phyloP scores from a whole-genome alignment of 2,113 vertebrate genomes.

The Salvelinus sp. region DNA sequence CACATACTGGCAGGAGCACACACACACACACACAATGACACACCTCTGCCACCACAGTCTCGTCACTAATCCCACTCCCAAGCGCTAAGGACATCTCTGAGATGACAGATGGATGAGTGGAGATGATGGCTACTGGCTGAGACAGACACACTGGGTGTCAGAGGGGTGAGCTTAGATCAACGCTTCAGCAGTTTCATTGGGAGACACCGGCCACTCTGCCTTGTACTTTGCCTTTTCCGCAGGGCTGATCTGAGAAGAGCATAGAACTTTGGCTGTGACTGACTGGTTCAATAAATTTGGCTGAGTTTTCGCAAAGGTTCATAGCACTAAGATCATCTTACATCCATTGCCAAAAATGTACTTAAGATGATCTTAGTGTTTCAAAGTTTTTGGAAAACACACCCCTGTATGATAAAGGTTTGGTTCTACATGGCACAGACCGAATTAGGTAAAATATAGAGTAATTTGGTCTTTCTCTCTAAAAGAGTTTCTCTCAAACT shows the following conservation, averaged over 20 bases:
- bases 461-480: too few species aligned
- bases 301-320: too few species aligned
- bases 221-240: neutral
- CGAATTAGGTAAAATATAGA: too few species aligned
- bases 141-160: constrained; percentile 37
- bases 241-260: neutral
- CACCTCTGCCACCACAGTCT: constrained; percentile 1
- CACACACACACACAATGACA: neutral
- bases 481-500: too few species aligned
- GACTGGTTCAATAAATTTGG: neutral
- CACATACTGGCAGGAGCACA: neutral
- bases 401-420: too few species aligned
- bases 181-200: neutral
- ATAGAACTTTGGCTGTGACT: neutral
- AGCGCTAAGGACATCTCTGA: constrained; percentile 43
- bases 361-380: too few species aligned
- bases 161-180: neutral
- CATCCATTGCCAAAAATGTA: too few species aligned
- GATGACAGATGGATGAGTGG: constrained; percentile 37
- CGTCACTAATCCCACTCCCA: constrained; percentile 25
- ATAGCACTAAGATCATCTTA: too few species aligned
- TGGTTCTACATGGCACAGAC: too few species aligned
- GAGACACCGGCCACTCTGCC: neutral
- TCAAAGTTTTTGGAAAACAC: too few species aligned
- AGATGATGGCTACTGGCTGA: constrained; percentile 44